Evolutionary conservation across 2,113 vertebrate species (phyloP).

Genomic region (Tragelaphus scriptus): DNA sequence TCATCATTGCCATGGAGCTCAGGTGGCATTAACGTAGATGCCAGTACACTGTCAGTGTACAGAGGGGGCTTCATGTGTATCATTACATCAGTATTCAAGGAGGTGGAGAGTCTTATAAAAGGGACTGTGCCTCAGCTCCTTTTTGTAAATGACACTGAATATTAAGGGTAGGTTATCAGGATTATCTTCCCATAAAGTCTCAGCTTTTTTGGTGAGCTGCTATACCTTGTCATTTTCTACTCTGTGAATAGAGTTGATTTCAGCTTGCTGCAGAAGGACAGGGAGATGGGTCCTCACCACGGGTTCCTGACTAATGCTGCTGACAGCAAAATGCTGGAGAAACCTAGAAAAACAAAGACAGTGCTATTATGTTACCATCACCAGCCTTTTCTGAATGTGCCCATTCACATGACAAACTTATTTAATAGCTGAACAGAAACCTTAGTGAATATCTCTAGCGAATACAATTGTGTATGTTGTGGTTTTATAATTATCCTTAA

Average conservation of each 20-base stretch:
- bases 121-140: background rate
- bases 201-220: background rate
- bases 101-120: background rate
- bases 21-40: background rate
- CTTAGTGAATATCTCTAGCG: slow-evolving; percentile 19
- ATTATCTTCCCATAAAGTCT: background rate
- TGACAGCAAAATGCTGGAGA: slow-evolving; percentile 88
- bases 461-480: background rate
- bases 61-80: background rate
- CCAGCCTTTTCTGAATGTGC: background rate
- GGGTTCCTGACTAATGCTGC: slow-evolving; percentile 88
- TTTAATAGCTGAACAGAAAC: background rate
- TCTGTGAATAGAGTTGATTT: slow-evolving; percentile 64
- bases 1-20: background rate
- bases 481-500: background rate
- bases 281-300: slow-evolving; percentile 88
- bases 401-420: background rate
- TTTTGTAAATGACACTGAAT: slow-evolving; percentile 31
- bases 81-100: background rate
- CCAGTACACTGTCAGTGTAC: background rate
- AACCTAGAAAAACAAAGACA: slow-evolving; percentile 82
- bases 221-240: slow-evolving; percentile 85
- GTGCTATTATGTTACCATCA: background rate
- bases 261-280: slow-evolving; percentile 82
- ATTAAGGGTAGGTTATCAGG: background rate